phyloP scores from a whole-genome alignment of 2,797 vertebrate genomes.

The Cyprinodon diabolis region DNA sequence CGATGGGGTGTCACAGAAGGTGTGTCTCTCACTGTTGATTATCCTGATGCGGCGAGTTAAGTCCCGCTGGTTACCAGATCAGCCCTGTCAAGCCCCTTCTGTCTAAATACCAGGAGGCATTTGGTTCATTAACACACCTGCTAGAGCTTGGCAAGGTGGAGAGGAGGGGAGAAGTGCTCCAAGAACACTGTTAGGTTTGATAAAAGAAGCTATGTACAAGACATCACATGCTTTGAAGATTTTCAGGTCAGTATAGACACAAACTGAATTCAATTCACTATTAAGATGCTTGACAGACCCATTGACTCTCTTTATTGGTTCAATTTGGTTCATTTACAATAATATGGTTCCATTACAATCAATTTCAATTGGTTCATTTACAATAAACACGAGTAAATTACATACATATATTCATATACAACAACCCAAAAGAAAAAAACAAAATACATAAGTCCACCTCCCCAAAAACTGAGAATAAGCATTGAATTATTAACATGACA shows the following conservation, averaged over 20 bases:
- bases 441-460: too few relatives aligned
- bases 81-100: constrained; percentile 56
- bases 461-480: too few relatives aligned
- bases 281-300: too few relatives aligned
- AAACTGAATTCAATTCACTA: neutral
- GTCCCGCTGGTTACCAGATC: constrained; percentile 64
- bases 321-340: too few relatives aligned
- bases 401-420: too few relatives aligned
- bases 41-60: constrained; percentile 65
- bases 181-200: neutral
- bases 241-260: neutral
- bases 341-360: too few relatives aligned
- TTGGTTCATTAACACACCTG: constrained; percentile 64
- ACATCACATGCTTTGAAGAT: neutral
- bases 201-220: neutral
- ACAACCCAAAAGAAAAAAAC: too few relatives aligned
- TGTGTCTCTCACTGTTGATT: constrained; percentile 62
- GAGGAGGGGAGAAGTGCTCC: constrained; percentile 8
- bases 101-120: constrained; percentile 50
- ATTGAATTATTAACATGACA: too few relatives aligned
- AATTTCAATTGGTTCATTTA: too few relatives aligned
- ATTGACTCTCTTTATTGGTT: too few relatives aligned
- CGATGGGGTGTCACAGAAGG: constrained; percentile 46
- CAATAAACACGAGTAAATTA: too few relatives aligned
- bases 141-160: constrained; percentile 3